Conservation (phyloP, 2,113 vertebrate genomes). For the Hipposideros armiger region DNA sequence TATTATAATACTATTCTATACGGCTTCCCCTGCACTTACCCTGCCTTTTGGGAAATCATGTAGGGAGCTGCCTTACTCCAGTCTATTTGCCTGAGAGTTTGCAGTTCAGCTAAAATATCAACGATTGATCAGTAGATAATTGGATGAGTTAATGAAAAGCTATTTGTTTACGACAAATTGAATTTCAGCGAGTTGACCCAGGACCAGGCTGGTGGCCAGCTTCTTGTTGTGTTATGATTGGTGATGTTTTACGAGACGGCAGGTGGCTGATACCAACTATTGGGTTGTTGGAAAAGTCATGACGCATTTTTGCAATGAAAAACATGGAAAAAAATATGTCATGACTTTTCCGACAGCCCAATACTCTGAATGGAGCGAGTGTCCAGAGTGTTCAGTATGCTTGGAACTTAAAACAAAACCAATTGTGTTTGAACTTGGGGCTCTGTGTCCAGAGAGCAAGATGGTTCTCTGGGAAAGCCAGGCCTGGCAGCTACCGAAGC, state of each 20-base stretch:
- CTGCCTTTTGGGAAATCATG: not conserved
- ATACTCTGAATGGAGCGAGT: not conserved
- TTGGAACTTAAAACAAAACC: not conserved
- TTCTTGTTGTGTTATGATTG: not conserved
- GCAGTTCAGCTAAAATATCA: not conserved
- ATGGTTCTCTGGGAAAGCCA: not conserved
- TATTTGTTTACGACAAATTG: conserved; percentile 6
- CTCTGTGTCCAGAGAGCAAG: not conserved
- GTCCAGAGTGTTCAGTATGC: not conserved
- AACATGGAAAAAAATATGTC: no score
- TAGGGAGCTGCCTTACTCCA: not conserved
- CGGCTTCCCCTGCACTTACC: not conserved
- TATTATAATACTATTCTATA: not conserved
- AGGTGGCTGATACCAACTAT: not conserved
- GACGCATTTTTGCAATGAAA: no score
- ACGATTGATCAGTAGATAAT: conserved; percentile 17
- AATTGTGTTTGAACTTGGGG: not conserved
- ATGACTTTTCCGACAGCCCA: no score
- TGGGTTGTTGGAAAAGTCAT: no score
- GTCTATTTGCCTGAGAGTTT: not conserved
- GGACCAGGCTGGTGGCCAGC: not conserved
- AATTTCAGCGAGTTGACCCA: not conserved
- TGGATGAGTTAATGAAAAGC: conserved; percentile 46
- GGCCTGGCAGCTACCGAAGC: not conserved
- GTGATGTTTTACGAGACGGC: not conserved